Base-by-base conservation (phyloP, 2,797 vertebrate species). In the Manis crassicaudata region DNA sequence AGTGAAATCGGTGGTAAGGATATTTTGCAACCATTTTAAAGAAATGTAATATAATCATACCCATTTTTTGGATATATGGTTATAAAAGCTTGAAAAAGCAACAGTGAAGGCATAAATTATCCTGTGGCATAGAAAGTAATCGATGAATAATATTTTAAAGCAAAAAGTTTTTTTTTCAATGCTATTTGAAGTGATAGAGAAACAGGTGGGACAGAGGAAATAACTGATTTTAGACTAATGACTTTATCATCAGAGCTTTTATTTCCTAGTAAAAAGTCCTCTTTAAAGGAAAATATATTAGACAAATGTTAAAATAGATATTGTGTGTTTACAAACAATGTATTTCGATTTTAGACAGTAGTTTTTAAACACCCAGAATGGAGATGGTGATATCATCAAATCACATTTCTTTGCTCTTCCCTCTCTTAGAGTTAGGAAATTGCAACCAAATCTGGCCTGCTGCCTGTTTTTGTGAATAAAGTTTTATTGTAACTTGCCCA, bases 11-110 rank as follows among this genome's bases (percentile, higher is more conserved):
- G n/a, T 68, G 32, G 9, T 80, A 37, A 80, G n/a, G 60, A 50
- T 79, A 56, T 82, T 96, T 88, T 93, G 92, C n/a, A 80, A 60
- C 4, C 5, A 32, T 75, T 82, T 79, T 58, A 90, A 80, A 54
- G 11, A 56, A 86, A 87, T 75, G 3, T 14, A 90, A 87, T 75
- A 3, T 18, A 90, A 13, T 79, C 27, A 54, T 60, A 84, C 20
- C 2, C 7, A 25, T 63, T 60, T 56, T 2, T 0, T 14, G 50
- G n/a, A 4, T 76, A 65, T 72, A 17, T 37, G 27, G 6, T 62
- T 86, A 58, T 65, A 23, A 67, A 72, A 70, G 6, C 1, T 17
- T n/a, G 80, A 40, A 93, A 94, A 67, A 79, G 2, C 29, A 79
- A n/a, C 4, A 77, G 5, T n/a, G 68, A 88, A 82, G 32, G 32